phyloP scores from a whole-genome alignment of 2,113 vertebrate genomes.

The Melanocharis versteri region DNA sequence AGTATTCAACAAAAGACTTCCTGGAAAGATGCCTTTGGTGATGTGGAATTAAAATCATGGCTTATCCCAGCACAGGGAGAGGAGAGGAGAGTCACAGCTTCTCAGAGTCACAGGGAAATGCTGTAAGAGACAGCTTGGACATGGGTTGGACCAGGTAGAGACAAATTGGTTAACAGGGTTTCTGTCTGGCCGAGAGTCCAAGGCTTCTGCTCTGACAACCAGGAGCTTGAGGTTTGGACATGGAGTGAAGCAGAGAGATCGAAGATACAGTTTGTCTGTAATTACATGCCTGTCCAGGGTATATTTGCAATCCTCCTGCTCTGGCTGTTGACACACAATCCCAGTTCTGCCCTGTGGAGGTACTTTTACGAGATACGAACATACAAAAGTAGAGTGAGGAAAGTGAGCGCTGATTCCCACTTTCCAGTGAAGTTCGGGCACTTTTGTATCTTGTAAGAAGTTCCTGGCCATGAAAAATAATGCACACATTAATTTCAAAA shows the following conservation, averaged over 20 bases:
- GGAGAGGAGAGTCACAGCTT: not conserved
- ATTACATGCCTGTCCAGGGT: not conserved
- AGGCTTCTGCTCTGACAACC: not conserved
- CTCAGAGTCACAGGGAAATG: not conserved
- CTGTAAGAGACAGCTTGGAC: not conserved
- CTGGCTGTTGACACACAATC: not conserved
- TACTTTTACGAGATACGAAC: not conserved
- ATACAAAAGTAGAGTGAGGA: not conserved
- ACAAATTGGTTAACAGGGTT: not conserved
- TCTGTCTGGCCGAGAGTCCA: not conserved
- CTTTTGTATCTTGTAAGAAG: not conserved
- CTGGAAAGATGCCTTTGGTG: not conserved
- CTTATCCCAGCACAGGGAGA: not conserved
- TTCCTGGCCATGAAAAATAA: not conserved
- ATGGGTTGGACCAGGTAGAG: no score
- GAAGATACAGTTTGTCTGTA: not conserved
- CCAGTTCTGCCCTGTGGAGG: not conserved
- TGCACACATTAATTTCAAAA: not conserved
- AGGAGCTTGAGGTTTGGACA: not conserved
- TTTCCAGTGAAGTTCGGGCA: not conserved
- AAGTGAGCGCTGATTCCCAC: not conserved
- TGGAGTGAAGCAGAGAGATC: not conserved
- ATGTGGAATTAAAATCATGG: not conserved
- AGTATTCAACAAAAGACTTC: not conserved
- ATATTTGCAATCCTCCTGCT: not conserved